phyloP scores from a whole-genome alignment of 2,888 invertebrate species.

The Leptopilina syphax region DNA sequence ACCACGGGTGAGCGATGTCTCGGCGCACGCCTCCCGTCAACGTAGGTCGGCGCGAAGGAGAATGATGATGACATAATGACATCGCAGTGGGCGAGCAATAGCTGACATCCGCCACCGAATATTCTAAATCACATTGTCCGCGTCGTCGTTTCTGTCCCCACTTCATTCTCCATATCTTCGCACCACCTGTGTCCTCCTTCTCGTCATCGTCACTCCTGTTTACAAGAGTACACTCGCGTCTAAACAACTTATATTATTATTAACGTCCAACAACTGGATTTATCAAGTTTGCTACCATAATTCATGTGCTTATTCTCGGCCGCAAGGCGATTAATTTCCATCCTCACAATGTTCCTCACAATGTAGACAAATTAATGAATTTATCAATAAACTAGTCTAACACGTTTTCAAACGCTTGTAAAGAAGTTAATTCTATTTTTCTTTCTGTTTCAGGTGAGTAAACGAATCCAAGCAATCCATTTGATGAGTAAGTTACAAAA shows the following conservation, averaged over 20 bases:
- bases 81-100: slow-evolving; percentile 76
- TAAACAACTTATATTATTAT: slow-evolving; percentile 21
- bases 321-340: slow-evolving; percentile 3
- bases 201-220: slow-evolving; percentile 65
- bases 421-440: background rate
- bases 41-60: slow-evolving; percentile 71
- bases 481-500: background rate
- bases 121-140: slow-evolving; percentile 74
- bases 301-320: slow-evolving; percentile 15
- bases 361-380: background rate
- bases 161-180: slow-evolving; percentile 49
- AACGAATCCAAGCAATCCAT: background rate
- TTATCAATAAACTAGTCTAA: background rate
- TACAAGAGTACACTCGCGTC: slow-evolving; percentile 53
- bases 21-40: slow-evolving; percentile 75
- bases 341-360: background rate
- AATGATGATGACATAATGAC: slow-evolving; percentile 77
- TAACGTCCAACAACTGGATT: background rate
- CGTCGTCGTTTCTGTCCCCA: slow-evolving; percentile 49
- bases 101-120: slow-evolving; percentile 76
- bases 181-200: slow-evolving; percentile 48
- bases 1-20: slow-evolving; percentile 73
- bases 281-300: background rate
- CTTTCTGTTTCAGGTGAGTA: slow-evolving; percentile 36
- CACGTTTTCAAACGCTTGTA: background rate